Base-by-base conservation (phyloP, 1,140 invertebrate species). In the Bombyx mandarina region DNA sequence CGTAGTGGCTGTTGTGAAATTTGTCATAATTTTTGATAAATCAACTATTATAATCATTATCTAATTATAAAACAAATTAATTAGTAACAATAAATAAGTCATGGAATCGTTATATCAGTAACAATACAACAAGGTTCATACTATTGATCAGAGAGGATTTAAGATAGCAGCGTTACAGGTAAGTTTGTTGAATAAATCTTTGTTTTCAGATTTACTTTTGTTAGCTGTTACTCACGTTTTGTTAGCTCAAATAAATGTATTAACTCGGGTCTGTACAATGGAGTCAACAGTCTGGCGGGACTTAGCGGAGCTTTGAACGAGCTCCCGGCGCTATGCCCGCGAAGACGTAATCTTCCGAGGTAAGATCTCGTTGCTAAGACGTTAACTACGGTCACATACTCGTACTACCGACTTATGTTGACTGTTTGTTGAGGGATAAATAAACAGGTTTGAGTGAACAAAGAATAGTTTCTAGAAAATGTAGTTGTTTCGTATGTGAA, bases 211-310 rank as follows among this genome's bases (percentile, higher is more conserved):
- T 51, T 8, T 7, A 5, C 12, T 18, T 18, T 18, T 18, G 12
- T 18, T 18, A 18, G 12, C 12, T 18, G 12, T 18, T 18, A 18
- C 22, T 51, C 9, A 51, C 42, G 42, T 35, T 26, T 51, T 51
- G 3, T 26, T 51, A 10, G 8, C 50, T 5, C 42, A 35, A 35
- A 35, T 35, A 51, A 51, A 7, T 35, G 8, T 51, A 35, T 51
- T 35, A 35, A 35, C 5, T 51, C 26, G 50, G 42, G 3, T 8
- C 22, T 9, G 42, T 51, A 51, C 22, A 35, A 51, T 35, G 74
- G 75, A 75, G 77, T 80, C 75, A 80, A 80, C 60, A 75, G 76
- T 75, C 77, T 63, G 65, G 64, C 62, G 70, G 55, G 65, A 67
- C 72, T 71, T 66, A 69, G 66, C 63, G 60, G 56, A 63, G 50